phyloP scores from a whole-genome alignment of 2,888 invertebrate species.

The Frankliniella fusca region DNA sequence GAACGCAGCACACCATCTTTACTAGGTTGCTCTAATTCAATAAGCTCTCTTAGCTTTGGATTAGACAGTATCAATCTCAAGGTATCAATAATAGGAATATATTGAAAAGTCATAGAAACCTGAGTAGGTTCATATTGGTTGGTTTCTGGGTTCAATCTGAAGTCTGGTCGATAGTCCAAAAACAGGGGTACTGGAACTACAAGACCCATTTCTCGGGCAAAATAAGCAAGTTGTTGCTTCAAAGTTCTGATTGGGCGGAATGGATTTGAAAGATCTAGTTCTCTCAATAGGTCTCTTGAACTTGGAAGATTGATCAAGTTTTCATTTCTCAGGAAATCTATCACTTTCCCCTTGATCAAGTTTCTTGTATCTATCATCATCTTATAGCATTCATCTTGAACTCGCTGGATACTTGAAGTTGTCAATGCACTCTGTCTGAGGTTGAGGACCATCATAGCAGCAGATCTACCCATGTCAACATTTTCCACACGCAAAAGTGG shows the following conservation, averaged over 20 bases:
- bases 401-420: not conserved
- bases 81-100: slow-evolving; percentile 37
- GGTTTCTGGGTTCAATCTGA: not conserved
- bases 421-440: not conserved
- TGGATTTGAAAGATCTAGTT: not conserved
- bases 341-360: not conserved
- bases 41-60: slow-evolving; percentile 33
- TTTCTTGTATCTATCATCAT: not conserved
- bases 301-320: not conserved
- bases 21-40: slow-evolving; percentile 34
- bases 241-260: not conserved
- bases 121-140: not conserved
- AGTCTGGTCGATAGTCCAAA: not conserved
- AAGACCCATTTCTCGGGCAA: not conserved
- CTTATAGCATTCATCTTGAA: not conserved
- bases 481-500: not conserved
- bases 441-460: not conserved
- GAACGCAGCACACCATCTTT: too few relatives aligned
- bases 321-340: not conserved
- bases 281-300: not conserved
- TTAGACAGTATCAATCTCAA: slow-evolving; percentile 36
- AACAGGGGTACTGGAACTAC: not conserved
- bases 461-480: not conserved
- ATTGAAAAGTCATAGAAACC: slow-evolving; percentile 33
- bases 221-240: not conserved